These are phyloP conservation scores for Austrolebias charrua DNA, from an alignment of 2,797 vertebrate species.

Conservation along the genomic window DNA sequence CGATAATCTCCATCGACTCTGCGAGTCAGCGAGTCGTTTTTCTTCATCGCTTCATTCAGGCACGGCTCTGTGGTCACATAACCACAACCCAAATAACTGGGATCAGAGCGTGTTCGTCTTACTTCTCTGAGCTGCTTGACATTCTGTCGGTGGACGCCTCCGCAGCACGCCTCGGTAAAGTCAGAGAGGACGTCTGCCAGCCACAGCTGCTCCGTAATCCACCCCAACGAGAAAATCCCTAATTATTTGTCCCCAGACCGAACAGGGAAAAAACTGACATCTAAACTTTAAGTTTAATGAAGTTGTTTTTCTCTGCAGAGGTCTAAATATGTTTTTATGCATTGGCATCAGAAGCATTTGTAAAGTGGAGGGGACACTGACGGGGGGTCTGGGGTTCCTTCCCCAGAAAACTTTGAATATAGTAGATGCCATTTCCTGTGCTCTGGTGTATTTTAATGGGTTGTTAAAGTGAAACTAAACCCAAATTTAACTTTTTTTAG, in stretches of 20 bases:
- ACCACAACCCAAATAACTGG: conserved; percentile 17
- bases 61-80: conserved; percentile 33
- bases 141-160: conserved; percentile 8
- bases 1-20: conserved; percentile 38
- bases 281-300: too few species aligned
- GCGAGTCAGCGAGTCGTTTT: conserved; percentile 16
- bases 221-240: conserved; percentile 16
- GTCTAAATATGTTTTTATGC: too few species aligned
- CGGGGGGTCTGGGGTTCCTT: too few species aligned
- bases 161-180: conserved; percentile 22
- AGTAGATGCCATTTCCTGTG: too few species aligned
- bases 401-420: too few species aligned
- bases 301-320: too few species aligned
- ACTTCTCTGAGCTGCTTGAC: conserved; percentile 2
- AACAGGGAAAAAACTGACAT: too few species aligned
- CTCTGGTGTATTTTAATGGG: too few species aligned
- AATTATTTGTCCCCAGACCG: conserved; percentile 12
- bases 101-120: neutral
- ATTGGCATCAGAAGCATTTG: too few species aligned
- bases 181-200: conserved; percentile 25
- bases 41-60: conserved; percentile 23
- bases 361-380: too few species aligned
- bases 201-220: conserved; percentile 11
- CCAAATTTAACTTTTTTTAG: too few species aligned
- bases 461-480: too few species aligned